Evolutionary conservation across 2,797 vertebrate genomes (phyloP), one percentile per base, ranked within the genome.

Genomic region (Brachyalestes nurse): DNA sequence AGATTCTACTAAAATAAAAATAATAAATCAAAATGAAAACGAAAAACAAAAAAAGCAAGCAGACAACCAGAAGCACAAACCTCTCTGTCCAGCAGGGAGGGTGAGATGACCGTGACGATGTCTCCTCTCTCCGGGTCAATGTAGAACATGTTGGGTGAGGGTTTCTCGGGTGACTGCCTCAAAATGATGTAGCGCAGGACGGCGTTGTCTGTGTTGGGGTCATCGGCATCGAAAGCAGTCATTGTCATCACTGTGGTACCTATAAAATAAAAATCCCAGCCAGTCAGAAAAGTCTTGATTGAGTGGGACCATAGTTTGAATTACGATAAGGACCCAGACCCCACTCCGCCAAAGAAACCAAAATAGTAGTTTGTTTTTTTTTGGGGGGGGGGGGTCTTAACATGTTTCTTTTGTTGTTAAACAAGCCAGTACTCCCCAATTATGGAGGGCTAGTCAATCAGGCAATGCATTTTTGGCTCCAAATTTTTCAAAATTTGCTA

Each of bases 91-190:
- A 99, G 90, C 82, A 97, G 89, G 0, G 88, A 83, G 0, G 97
- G 95, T 0, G 97, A 95, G 86, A 99, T 98, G 61, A 97, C 96
- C 0, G 98, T 99, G 87, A 98, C 96, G 0, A 99, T 97, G 89
- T 98, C 96, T 49, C 98, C 98, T 85, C 95, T 96, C 66, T 99
- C 97, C 0, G 96, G 96, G 71, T 99, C 96, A 17, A 99, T 99
- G 91, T 96, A 96, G 95, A 99, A 99, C 98, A 99, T 99, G 90
- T 97, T 98, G 9, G 97, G 97, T 0, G 96, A 97, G 0, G 98
- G 98, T 84, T 96, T 97, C 91, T 96, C 95, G 0, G 98, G 98
- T 0, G 95, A 97, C 91, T 99, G 98, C 47, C 93, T 95, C 42
- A 97, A 88, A 83, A 99, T 99, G 88, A 94, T 96, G 88, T 99